phyloP scores from a whole-genome alignment of 2,113 vertebrate genomes.

The Malaclemys terrapin region DNA sequence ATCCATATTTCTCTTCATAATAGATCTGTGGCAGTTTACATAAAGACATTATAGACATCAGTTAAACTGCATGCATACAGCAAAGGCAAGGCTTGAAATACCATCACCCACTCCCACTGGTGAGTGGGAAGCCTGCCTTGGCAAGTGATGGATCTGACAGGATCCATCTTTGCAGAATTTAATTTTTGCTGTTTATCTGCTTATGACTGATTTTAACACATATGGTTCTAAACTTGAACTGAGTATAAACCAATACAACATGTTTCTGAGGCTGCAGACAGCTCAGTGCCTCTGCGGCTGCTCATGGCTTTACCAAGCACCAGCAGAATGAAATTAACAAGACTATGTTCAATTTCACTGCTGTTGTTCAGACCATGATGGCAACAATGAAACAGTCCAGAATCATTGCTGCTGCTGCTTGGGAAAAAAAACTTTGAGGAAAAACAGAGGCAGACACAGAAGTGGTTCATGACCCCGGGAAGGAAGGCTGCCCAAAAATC shows the following conservation, averaged over 20 bases:
- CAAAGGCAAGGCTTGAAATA: conserved; percentile 32
- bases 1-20: conserved; percentile 30
- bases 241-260: background rate
- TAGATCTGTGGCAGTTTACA: conserved; percentile 40
- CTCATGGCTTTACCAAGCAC: conserved; percentile 3
- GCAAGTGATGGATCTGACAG: background rate
- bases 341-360: conserved; percentile 1
- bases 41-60: conserved; percentile 9
- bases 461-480: background rate
- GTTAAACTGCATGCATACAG: conserved; percentile 32
- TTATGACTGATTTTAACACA: background rate
- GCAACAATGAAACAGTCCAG: conserved; percentile 43
- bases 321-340: background rate
- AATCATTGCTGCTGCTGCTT: conserved; percentile 13
- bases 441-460: background rate
- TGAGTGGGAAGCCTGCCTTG: conserved; percentile 35
- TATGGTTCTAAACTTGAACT: background rate
- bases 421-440: background rate
- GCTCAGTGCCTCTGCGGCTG: background rate
- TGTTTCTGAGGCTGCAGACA: background rate
- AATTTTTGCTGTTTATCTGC: background rate
- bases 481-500: background rate
- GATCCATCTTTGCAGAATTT: background rate
- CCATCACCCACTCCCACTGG: background rate
- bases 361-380: conserved; percentile 9